Conservation (phyloP, 2,797 vertebrate species). For the Leuciscus waleckii region DNA sequence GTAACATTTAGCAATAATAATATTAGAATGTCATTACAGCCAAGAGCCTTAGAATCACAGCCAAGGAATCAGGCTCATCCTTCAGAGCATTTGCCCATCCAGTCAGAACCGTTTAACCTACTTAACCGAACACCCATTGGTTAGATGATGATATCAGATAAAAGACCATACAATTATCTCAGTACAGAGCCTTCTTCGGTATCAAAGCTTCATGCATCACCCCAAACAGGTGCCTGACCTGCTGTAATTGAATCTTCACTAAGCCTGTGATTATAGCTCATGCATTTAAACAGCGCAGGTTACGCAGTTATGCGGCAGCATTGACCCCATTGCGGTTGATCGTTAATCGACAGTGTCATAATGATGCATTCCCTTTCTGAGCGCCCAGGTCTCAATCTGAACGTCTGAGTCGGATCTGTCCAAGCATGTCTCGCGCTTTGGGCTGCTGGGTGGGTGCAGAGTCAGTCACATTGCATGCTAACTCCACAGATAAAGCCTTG, state of each 20-base stretch:
- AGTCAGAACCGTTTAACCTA: constrained; percentile 37
- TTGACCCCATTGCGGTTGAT: constrained; percentile 35
- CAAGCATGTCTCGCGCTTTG: neutral
- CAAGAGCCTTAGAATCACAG: constrained; percentile 10
- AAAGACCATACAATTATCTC: constrained; percentile 41
- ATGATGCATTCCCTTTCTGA: constrained; percentile 17
- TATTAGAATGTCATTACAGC: neutral
- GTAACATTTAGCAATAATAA: neutral
- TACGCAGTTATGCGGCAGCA: constrained; percentile 20
- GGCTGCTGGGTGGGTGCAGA: neutral
- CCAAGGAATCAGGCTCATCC: constrained; percentile 8
- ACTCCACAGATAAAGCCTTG: constrained; percentile 19
- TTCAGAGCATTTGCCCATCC: constrained; percentile 10
- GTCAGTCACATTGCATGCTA: constrained; percentile 11
- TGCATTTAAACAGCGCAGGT: constrained; percentile 26
- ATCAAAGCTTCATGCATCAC: constrained; percentile 19
- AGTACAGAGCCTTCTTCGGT: neutral
- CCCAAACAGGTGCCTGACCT: constrained; percentile 39
- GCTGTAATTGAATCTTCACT: constrained; percentile 24
- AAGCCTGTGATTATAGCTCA: constrained; percentile 19
- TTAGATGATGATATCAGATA: constrained; percentile 24
- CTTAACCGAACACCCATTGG: constrained; percentile 20
- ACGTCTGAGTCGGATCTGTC: neutral
- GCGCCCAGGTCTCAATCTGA: neutral
- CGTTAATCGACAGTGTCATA: constrained; percentile 33